Base-by-base conservation (phyloP, 1,140 invertebrate genomes). In the Cheumatopsyche charites region DNA sequence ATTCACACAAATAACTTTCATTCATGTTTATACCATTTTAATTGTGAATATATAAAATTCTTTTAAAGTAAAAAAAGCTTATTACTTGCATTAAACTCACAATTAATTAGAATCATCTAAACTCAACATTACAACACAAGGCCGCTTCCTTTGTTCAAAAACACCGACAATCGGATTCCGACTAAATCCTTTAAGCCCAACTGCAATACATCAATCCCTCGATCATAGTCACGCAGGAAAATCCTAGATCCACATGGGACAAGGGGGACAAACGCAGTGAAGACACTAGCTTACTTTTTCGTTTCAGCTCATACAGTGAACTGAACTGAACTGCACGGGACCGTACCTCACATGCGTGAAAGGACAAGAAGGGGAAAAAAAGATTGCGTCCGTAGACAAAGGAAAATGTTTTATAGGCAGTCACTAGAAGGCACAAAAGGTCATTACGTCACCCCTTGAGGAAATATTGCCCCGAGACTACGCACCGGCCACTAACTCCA, bases 341-440 rank as follows among this genome's bases (percentile, higher is more conserved):
- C 17, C 9, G 55, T 25, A 23, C 11, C 21, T 25, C 2, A 25
- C 29, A 9, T 36, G 55, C 7, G 19, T 25, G 1, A 58, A 12
- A n/a, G 55, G 25, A 36, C 12, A 25, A n/a, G 29, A 66, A 62
- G 67, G 43, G 41, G 42, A 63, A 72, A 70, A 75, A 75, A 73
- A 75, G 71, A 75, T 75, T 71, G 74, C 68, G 67, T 45, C 71
- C 36, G 71, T 71, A 75, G 74, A 75, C 74, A 75, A 75, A 75
- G 74, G 71, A 71, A 75, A 75, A 75, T 75, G 71, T 69, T 75
- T 75, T 75, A 75, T 75, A 75, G 74, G 67, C 74, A 67, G 68
- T 70, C 74, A 58, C 73, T 62, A 71, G 58, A 55, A 47, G 49
- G 66, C 65, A 68, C 66, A 58, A 69, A 72, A 70, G 74, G 74